phyloP scores from a whole-genome alignment of 2,888 invertebrate species.

The Drosophila trichaetosa region DNA sequence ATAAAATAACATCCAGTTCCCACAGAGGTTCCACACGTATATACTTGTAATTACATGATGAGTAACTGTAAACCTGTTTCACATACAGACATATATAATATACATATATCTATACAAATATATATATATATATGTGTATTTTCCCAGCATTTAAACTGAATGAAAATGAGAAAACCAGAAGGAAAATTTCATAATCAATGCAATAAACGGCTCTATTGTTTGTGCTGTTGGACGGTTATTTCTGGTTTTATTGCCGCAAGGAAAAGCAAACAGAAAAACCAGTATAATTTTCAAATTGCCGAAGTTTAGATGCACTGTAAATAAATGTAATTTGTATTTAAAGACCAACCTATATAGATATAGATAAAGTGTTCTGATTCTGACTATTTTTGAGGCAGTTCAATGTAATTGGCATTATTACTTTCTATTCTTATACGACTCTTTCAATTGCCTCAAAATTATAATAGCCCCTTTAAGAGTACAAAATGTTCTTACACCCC shows the following conservation, averaged over 20 bases:
- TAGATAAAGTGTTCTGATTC: background rate
- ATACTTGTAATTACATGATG: conserved; percentile 42
- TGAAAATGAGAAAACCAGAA: conserved; percentile 49
- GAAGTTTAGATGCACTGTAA: conserved; percentile 11
- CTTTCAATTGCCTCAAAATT: background rate
- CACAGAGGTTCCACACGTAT: conserved; percentile 18
- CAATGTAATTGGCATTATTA: background rate
- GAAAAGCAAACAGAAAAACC: conserved; percentile 8
- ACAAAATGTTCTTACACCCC: conserved; percentile 36
- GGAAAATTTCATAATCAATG: conserved; percentile 69
- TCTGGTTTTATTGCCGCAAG: conserved; percentile 20
- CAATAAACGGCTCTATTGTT: conserved; percentile 63
- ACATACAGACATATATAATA: conserved; percentile 8
- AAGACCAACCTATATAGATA: background rate
- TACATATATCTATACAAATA: background rate
- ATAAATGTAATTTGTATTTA: background rate
- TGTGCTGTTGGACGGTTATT: conserved; percentile 14
- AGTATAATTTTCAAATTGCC: background rate
- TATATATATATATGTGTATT: conserved; percentile 25
- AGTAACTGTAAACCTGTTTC: conserved; percentile 68
- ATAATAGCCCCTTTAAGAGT: background rate
- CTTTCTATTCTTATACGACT: background rate
- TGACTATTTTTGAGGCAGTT: background rate
- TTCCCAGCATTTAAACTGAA: conserved; percentile 64
- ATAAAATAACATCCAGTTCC: conserved; percentile 34